A percentile compares a stretch with the other conserved stretches of the same genome.
Conservation (phyloP, 2,113 vertebrate genomes). For the Willisornis vidua region DNA sequence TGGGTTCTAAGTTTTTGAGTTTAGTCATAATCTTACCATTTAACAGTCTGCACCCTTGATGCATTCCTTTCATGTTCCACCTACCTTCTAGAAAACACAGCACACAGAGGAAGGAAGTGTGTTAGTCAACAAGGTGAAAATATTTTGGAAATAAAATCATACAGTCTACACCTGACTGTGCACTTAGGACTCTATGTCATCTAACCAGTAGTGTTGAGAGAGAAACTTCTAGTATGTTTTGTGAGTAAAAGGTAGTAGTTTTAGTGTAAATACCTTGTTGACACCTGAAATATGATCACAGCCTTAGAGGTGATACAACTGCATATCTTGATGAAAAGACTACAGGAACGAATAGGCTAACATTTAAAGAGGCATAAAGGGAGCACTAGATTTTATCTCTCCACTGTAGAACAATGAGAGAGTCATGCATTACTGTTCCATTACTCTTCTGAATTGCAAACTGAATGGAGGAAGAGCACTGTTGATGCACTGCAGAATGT, state of each 20-base stretch:
- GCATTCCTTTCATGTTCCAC: not conserved
- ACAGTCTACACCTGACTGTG: not conserved
- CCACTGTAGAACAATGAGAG: not conserved
- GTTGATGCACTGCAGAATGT: constrained; percentile 52
- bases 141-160: not conserved
- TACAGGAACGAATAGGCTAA: not conserved
- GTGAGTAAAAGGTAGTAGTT: not conserved
- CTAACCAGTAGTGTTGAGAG: not conserved
- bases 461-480: constrained; percentile 14
- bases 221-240: not conserved
- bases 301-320: not conserved
- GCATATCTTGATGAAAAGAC: not conserved
- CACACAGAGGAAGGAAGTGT: not conserved
- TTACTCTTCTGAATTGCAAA: constrained; percentile 17
- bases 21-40: not conserved
- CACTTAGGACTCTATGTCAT: not conserved
- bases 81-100: not conserved
- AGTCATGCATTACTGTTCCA: constrained; percentile 21
- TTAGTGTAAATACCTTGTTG: not conserved
- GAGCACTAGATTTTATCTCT: constrained; percentile 4
- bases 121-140: not conserved
- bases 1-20: not conserved
- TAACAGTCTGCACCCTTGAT: not conserved
- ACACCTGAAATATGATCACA: not conserved
- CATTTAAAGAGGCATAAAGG: not conserved